A percentile compares a stretch with the other conserved stretches of the same genome.
Conservation (phyloP, 2,113 vertebrate species). For the Nerophis ophidion region DNA sequence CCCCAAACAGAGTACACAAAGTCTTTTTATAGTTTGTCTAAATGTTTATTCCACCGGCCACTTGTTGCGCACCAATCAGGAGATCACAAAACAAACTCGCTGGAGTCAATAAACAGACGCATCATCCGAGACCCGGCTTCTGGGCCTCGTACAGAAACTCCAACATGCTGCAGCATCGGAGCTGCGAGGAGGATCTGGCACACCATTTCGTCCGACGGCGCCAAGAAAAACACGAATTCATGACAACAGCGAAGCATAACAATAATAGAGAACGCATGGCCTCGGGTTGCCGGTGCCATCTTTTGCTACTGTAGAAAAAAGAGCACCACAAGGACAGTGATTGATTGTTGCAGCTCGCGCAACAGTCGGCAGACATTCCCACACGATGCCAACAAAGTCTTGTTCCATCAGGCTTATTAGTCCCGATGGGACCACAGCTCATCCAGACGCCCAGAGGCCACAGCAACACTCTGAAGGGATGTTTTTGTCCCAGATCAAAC, state of each 20-base stretch:
- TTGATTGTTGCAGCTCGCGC: slow-evolving; percentile 7
- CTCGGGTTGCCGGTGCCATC: background rate
- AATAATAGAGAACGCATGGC: slow-evolving; percentile 23
- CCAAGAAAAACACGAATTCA: slow-evolving; percentile 40
- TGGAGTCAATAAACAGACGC: slow-evolving; percentile 41
- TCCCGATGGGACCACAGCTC: slow-evolving; percentile 16
- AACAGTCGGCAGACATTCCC: background rate
- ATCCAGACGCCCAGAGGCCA: slow-evolving; percentile 56
- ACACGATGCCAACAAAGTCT: slow-evolving; percentile 6
- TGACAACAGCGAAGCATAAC: slow-evolving; percentile 41
- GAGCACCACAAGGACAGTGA: background rate
- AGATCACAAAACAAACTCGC: slow-evolving; percentile 57
- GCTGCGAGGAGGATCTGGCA: slow-evolving; percentile 15
- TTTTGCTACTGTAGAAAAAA: slow-evolving; percentile 26
- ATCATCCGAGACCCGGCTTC: slow-evolving; percentile 40
- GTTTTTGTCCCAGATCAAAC: slow-evolving; percentile 53
- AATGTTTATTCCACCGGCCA: slow-evolving; percentile 69
- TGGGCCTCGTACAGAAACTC: slow-evolving; percentile 41
- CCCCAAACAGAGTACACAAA: slow-evolving; percentile 39
- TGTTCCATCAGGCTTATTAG: background rate
- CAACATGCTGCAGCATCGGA: slow-evolving; percentile 24
- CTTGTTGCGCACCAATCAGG: slow-evolving; percentile 54
- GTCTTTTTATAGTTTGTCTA: slow-evolving; percentile 69
- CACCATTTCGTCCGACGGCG: slow-evolving; percentile 3
- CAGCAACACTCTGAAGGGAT: background rate